Evolutionary conservation across 2,888 invertebrate genomes (phyloP), one percentile per base, ranked within the genome.

Genomic region (Parthenolecanium corni): DNA sequence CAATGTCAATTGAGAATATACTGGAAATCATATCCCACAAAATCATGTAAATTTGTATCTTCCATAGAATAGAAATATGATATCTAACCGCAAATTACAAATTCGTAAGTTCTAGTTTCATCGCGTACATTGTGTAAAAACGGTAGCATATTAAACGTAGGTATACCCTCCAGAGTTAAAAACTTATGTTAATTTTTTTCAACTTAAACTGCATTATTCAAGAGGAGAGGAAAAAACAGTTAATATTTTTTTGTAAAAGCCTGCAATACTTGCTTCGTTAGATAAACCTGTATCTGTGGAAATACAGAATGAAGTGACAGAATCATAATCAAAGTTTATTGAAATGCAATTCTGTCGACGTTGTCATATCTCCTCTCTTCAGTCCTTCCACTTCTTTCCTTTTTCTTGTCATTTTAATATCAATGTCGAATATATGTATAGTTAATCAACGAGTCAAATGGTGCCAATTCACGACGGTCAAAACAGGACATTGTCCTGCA

Each of bases 401-500:
- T 42, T 14, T 16, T 42, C 14, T 42, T 18, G 18, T 42, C 44
- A 42, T 42, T 42, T 42, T 14, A 42, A 42, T 42, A 42, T 42
- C 44, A 42, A 42, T 42, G 18, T 14, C 44, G 18, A 4, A 18
- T 42, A 14, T 16, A 18, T 14, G 14, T 42, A 42, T 3, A 9
- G 44, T 42, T 42, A 42, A 42, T 42, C 44, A 42, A 14, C 44
- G n/a, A 42, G 44, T 16, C 44, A 42, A 42, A 18, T 42, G 6
- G 18, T 18, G 18, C 14, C 44, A 18, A 16, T 42, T 42, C 44
- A 18, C 18, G 18, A 14, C 44, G 44, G 44, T 42, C 44, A 42
- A 42, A 42, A 42, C 44, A 42, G 44, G 44, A 42, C 44, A 42
- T 42, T 42, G 44, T 42, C 44, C 44, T 42, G 44, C 44, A 42